phyloP scores from a whole-genome alignment of 2,113 vertebrate species.

The Corvus moneduloides region DNA sequence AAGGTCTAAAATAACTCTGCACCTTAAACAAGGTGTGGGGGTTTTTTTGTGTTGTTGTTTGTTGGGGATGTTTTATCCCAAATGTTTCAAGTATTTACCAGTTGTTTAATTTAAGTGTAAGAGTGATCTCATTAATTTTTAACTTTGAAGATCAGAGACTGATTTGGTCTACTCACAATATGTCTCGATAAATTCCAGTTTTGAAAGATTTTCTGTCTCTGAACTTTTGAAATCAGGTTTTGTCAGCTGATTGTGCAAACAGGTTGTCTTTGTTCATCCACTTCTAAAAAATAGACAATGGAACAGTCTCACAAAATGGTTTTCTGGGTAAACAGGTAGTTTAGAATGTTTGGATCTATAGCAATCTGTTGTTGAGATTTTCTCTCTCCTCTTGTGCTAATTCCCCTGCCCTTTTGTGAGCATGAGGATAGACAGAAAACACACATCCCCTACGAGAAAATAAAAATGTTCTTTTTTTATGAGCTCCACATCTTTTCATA shows the following conservation, averaged over 20 bases:
- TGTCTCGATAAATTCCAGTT: background rate
- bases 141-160: background rate
- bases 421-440: background rate
- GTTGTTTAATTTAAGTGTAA: background rate
- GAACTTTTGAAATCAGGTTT: background rate
- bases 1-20: background rate
- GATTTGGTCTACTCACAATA: background rate
- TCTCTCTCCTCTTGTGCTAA: background rate
- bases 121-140: background rate
- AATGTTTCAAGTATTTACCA: background rate
- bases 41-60: background rate
- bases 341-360: background rate
- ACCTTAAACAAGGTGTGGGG: background rate
- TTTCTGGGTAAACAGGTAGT: background rate
- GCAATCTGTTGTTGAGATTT: background rate
- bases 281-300: background rate
- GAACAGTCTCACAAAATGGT: background rate
- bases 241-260: background rate
- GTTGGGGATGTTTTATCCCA: background rate
- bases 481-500: background rate
- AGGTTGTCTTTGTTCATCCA: background rate
- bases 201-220: background rate
- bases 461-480: background rate
- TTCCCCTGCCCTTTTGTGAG: background rate
- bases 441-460: background rate